phyloP scores from a whole-genome alignment of 2,888 invertebrate genomes.

The Lasioglossum oenotherae region DNA sequence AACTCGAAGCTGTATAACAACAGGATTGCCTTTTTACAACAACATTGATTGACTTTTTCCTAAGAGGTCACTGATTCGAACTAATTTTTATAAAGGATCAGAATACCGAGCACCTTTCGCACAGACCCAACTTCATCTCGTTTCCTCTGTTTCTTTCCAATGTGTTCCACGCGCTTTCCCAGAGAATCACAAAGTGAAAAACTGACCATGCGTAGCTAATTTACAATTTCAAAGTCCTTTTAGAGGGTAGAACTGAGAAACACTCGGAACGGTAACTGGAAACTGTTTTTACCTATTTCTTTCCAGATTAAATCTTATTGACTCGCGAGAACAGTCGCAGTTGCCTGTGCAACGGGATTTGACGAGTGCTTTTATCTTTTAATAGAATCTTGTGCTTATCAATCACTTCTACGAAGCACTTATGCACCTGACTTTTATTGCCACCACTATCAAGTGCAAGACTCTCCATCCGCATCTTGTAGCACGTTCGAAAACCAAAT shows the following conservation, averaged over 20 bases:
- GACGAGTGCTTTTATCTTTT: background rate
- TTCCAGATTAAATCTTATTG: background rate
- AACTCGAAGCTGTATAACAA: conserved; percentile 42
- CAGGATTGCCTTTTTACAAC: background rate
- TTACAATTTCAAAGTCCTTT: background rate
- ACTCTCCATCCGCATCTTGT: background rate
- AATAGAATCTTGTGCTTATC: background rate
- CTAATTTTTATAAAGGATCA: background rate
- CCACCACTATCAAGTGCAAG: background rate
- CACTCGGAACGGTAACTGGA: background rate
- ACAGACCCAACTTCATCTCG: background rate
- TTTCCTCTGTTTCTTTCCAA: background rate
- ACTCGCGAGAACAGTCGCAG: background rate
- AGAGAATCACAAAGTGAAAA: background rate
- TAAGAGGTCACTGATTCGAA: background rate
- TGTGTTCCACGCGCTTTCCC: background rate
- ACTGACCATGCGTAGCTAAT: background rate
- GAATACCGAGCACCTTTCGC: background rate
- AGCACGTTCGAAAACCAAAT: background rate
- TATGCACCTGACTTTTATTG: background rate
- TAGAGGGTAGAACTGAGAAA: background rate
- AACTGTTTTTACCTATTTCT: background rate
- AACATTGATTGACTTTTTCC: conserved; percentile 33
- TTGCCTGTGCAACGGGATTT: background rate
- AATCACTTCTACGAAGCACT: background rate